phyloP scores from a whole-genome alignment of 1,140 invertebrate species.

The Harlomillsia oculata region DNA sequence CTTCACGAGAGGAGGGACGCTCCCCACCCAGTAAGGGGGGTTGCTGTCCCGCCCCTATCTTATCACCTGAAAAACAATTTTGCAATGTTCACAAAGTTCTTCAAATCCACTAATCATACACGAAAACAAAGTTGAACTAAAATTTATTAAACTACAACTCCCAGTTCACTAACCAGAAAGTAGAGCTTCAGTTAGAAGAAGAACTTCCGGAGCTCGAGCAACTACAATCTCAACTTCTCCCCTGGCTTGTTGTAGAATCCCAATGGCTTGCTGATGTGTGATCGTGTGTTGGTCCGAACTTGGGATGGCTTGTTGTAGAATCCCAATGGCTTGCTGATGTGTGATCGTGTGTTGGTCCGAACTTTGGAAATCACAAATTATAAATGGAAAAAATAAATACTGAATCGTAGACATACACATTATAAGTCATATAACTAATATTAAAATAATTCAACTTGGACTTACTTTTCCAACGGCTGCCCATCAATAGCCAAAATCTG shows the following conservation, averaged over 20 bases:
- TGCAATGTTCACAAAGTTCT: not conserved
- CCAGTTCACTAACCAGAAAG: constrained; percentile 22
- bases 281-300: constrained; percentile 54
- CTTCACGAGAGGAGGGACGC: constrained; percentile 57
- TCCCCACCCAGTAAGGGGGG: constrained; percentile 44
- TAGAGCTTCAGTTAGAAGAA: constrained; percentile 31
- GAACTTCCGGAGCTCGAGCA: constrained; percentile 46
- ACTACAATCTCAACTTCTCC: constrained; percentile 65
- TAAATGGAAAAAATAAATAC: not conserved
- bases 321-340: constrained; percentile 73
- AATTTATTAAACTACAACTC: not conserved
- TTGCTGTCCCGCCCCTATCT: constrained; percentile 34
- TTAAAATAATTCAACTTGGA: not conserved
- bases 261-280: constrained; percentile 76
- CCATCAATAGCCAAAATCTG: constrained; percentile 82
- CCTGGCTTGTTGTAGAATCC: constrained; percentile 63
- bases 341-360: constrained; percentile 61
- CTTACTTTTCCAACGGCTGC: constrained; percentile 56
- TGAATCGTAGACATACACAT: no score
- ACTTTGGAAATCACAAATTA: not conserved
- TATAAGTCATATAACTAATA: not conserved
- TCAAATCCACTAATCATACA: not conserved
- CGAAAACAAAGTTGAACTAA: no score
- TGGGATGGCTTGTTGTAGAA: constrained; percentile 70
- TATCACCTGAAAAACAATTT: constrained; percentile 22